Base-by-base conservation (phyloP, 1,140 invertebrate species). In the Subanguina moxae region DNA sequence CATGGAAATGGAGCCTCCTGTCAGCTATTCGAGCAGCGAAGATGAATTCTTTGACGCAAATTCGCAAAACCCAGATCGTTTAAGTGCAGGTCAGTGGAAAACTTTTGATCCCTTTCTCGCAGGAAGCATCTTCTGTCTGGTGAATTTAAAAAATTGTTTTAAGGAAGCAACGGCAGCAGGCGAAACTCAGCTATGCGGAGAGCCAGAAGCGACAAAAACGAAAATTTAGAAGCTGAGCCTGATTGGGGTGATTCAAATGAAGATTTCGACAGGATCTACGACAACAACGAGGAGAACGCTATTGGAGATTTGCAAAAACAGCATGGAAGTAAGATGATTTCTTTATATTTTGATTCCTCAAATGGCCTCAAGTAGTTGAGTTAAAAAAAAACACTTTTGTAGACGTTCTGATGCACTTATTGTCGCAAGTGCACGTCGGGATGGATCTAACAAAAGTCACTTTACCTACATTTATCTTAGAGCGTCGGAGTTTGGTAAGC, bases 371-470 rank as follows among this genome's bases (percentile, higher is more conserved):
- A n/a, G n/a, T n/a, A n/a, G n/a, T n/a, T n/a, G n/a, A 38, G 32
- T 38, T 11, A 5, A 38, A 38, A 38, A 38, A 38, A n/a, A n/a
- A n/a, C n/a, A 38, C 32, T 38, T 38, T 38, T 38, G 3, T 38
- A 38, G 32, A 11, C 61, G 82, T 87, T 48, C 84, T 87, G 25
- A 82, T 87, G 70, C 86, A 87, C 75, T 74, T 87, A n/a, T 76
- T 87, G 11, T 73, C 68, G 32, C 80, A 82, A 67, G 82, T 87
- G 25, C 87, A 86, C 76, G 78, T 87, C 15, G 86, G 86, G 65
- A 87, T 87, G 86, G 86, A 87, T 76, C 76, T 87, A 23, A 87
- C 86, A 0, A 86, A 86, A 80, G 85, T 87, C 17, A 85, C 85
- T 17, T 77, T 87, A 59, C 86, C 86, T 25, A 87, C 86, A 42